Evolutionary conservation across 1,140 invertebrate species (phyloP).

Genomic region (Eumeta japonica): DNA sequence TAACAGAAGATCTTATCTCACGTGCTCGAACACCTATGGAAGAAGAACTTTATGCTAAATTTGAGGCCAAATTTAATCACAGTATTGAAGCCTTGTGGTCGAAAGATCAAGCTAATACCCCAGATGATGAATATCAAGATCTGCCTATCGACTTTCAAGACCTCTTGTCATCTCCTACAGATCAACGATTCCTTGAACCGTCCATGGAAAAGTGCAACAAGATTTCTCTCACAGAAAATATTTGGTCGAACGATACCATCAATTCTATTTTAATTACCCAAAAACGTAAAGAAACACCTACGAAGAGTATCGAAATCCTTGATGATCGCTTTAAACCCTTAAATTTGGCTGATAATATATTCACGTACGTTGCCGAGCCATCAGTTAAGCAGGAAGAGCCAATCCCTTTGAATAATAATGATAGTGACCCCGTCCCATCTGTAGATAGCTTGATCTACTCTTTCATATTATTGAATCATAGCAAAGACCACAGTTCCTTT

Average conservation of each 20-base stretch:
- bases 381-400: conserved; percentile 23
- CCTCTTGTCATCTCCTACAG: conserved; percentile 57
- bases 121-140: conserved; percentile 58
- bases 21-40: conserved; percentile 42
- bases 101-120: conserved; percentile 41
- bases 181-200: conserved; percentile 42
- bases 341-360: conserved; percentile 25
- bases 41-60: conserved; percentile 60
- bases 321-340: conserved; percentile 43
- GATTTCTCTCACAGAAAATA: conserved; percentile 38
- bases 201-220: conserved; percentile 39
- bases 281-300: conserved; percentile 24
- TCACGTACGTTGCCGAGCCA: conserved; percentile 16
- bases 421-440: conserved; percentile 33
- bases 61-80: conserved; percentile 67
- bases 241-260: conserved; percentile 37
- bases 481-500: conserved; percentile 59
- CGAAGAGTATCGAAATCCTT: conserved; percentile 31
- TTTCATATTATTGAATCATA: conserved; percentile 58
- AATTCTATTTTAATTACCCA: conserved; percentile 4
- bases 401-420: conserved; percentile 32
- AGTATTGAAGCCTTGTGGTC: conserved; percentile 66
- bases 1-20: conserved; percentile 33
- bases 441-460: conserved; percentile 46
- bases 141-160: conserved; percentile 61